Conservation (phyloP, 2,797 vertebrate genomes). For the Liasis olivaceus region DNA sequence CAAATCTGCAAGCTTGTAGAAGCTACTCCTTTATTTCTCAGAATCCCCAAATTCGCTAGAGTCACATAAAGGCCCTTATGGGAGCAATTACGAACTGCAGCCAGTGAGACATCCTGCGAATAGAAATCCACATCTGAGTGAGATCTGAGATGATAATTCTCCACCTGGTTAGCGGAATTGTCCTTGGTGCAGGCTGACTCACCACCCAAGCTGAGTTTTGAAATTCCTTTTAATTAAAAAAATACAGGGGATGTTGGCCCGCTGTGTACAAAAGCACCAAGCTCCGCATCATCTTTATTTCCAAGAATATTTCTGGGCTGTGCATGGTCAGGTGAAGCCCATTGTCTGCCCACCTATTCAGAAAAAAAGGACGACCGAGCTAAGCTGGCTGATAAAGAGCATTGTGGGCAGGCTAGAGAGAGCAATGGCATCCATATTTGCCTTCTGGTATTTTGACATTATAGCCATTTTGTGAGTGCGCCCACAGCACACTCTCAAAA, state of each 20-base stretch:
- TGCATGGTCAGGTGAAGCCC: neutral
- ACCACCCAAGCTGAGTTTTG: neutral
- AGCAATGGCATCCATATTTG: neutral
- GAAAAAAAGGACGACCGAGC: neutral
- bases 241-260: neutral
- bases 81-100: neutral
- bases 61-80: neutral
- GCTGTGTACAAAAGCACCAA: neutral
- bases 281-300: neutral
- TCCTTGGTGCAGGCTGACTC: neutral
- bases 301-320: neutral
- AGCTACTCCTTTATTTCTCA: neutral
- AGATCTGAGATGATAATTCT: neutral
- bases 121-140: neutral
- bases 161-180: neutral
- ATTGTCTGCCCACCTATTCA: neutral
- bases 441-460: neutral
- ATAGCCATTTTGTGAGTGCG: neutral
- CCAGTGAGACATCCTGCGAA: neutral
- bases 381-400: neutral
- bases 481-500: neutral
- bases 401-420: neutral
- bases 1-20: neutral
- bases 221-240: neutral
- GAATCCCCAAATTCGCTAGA: neutral